phyloP scores from a whole-genome alignment of 2,113 vertebrate genomes.

The Osmerus eperlanus region DNA sequence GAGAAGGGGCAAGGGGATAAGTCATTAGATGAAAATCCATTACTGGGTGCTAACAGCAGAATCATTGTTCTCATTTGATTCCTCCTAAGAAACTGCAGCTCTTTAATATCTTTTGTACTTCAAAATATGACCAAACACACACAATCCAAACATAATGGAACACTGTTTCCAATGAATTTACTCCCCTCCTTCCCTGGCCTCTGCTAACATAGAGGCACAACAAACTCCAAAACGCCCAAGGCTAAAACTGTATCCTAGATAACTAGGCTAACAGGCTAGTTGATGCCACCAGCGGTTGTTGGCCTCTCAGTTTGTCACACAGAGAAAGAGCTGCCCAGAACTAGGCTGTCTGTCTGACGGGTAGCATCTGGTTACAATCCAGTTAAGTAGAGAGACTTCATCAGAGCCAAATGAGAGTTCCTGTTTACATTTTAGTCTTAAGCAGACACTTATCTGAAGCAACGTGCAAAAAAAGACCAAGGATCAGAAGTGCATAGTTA shows the following conservation, averaged over 20 bases:
- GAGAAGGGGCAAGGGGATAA: background rate
- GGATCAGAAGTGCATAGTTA: slow-evolving; percentile 28
- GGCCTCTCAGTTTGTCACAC: slow-evolving; percentile 44
- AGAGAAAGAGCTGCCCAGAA: slow-evolving; percentile 26
- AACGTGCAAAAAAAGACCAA: too few relatives aligned
- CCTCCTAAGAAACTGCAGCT: background rate
- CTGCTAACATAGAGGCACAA: background rate
- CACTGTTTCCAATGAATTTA: background rate
- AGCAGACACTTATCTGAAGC: too few relatives aligned
- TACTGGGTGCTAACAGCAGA: background rate
- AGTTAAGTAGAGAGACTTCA: too few relatives aligned
- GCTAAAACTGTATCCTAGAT: slow-evolving; percentile 17
- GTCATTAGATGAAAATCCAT: too few relatives aligned
- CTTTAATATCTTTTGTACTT: background rate
- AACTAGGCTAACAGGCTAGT: slow-evolving; percentile 15
- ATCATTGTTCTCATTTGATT: background rate
- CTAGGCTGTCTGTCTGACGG: too few relatives aligned
- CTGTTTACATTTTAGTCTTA: too few relatives aligned
- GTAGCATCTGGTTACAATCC: too few relatives aligned
- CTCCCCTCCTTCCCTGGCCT: background rate
- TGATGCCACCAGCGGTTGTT: slow-evolving; percentile 61
- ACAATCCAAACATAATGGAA: background rate
- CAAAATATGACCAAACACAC: background rate
- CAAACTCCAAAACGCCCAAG: slow-evolving; percentile 17
- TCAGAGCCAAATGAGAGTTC: too few relatives aligned